Evolutionary conservation across 2,888 invertebrate genomes (phyloP).

Genomic region (Sphaeridia pumilis): DNA sequence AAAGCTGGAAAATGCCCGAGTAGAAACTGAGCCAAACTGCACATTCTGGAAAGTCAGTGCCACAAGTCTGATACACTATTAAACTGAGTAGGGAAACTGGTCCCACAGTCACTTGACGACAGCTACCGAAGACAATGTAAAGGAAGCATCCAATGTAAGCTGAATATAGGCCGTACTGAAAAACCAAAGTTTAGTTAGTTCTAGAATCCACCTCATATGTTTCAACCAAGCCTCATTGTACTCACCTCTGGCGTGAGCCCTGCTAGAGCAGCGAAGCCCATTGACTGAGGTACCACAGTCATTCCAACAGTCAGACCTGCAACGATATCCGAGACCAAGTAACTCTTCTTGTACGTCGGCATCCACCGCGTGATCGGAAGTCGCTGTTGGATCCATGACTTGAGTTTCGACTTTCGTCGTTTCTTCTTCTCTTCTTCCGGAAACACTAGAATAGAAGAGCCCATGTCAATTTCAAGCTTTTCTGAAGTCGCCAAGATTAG

Average conservation of each 20-base stretch:
- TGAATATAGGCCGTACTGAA: slow-evolving; percentile 28
- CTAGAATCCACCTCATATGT: no score
- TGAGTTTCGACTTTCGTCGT: no score
- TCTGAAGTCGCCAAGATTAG: no score
- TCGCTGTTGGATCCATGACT: no score
- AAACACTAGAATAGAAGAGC: no score
- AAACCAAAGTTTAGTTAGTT: neutral
- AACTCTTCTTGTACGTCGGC: neutral
- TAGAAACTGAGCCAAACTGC: slow-evolving; percentile 30
- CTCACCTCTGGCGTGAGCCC: slow-evolving; percentile 59
- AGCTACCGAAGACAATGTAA: slow-evolving; percentile 44
- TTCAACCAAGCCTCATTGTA: no score
- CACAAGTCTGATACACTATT: slow-evolving; percentile 31
- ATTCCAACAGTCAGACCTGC: slow-evolving; percentile 53
- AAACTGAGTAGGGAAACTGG: slow-evolving; percentile 13
- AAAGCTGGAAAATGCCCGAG: slow-evolving; percentile 28
- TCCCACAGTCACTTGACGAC: slow-evolving; percentile 44
- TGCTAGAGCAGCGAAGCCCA: slow-evolving; percentile 63
- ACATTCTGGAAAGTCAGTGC: slow-evolving; percentile 25
- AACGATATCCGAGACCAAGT: slow-evolving; percentile 39
- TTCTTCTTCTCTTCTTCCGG: no score
- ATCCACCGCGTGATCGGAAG: neutral
- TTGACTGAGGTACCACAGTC: slow-evolving; percentile 81
- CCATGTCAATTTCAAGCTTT: no score
- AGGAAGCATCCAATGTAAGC: slow-evolving; percentile 43